Evolutionary conservation across 2,888 invertebrate species (phyloP).

Genomic region (Hydrotaea diabolus): DNA sequence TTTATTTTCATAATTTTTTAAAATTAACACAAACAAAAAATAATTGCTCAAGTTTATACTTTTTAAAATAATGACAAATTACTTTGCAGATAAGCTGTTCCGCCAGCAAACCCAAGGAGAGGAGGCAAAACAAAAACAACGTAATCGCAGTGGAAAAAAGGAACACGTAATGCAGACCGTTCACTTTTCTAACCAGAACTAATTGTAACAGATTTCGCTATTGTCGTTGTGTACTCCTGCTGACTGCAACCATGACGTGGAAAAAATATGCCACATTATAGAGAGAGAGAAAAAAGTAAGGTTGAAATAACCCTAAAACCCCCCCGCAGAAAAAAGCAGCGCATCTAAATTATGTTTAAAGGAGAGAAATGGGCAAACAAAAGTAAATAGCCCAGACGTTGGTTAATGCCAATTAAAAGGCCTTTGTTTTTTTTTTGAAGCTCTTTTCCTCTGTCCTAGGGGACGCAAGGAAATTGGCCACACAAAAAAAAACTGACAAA

Average conservation of each 20-base stretch:
- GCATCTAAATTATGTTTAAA: background rate
- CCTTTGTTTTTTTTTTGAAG: slow-evolving; percentile 25
- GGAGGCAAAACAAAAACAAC: slow-evolving; percentile 31
- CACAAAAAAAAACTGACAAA: too few species aligned
- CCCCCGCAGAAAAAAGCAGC: slow-evolving; percentile 21
- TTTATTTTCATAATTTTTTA: slow-evolving; percentile 72
- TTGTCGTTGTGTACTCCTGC: slow-evolving; percentile 28
- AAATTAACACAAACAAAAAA: slow-evolving; percentile 59
- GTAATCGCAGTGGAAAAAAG: slow-evolving; percentile 54
- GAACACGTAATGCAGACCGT: slow-evolving; percentile 55
- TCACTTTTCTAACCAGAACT: slow-evolving; percentile 74
- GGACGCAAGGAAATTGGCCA: slow-evolving; percentile 51
- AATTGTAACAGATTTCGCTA: slow-evolving; percentile 77
- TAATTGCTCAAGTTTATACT: slow-evolving; percentile 60
- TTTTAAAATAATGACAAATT: slow-evolving; percentile 79
- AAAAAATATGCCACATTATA: slow-evolving; percentile 61
- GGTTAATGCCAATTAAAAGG: slow-evolving; percentile 56
- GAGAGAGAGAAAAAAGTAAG: slow-evolving; percentile 55
- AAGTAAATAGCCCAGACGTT: slow-evolving; percentile 14
- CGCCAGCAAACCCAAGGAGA: slow-evolving; percentile 18
- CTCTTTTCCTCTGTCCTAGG: background rate
- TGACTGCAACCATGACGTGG: slow-evolving; percentile 69
- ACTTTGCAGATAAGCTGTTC: slow-evolving; percentile 75
- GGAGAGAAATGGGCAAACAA: slow-evolving; percentile 11
- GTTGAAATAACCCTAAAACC: slow-evolving; percentile 63